Percentiles rank a stretch among this genome's conserved stretches.
Conservation (phyloP, 2,888 invertebrate genomes). For the Holacanthella duospinosa region DNA sequence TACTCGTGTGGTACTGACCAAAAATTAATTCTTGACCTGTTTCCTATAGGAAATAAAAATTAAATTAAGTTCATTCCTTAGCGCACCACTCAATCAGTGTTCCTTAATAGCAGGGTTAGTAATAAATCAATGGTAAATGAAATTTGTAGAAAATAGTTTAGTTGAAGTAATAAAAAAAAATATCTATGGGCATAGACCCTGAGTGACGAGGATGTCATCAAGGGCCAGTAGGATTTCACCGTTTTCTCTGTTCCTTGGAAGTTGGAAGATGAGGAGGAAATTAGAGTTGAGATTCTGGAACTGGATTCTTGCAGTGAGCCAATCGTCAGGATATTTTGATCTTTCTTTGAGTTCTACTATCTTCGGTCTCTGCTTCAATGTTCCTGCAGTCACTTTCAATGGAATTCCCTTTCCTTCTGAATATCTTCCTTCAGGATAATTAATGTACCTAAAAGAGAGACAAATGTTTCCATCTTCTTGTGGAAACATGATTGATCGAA, state of each 20-base stretch:
- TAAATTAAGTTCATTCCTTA: too few species aligned
- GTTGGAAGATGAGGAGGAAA: constrained; percentile 36
- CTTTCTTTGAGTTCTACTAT: constrained; percentile 32
- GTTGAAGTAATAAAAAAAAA: too few species aligned
- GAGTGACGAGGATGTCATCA: constrained; percentile 36
- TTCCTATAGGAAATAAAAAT: too few species aligned
- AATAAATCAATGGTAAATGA: too few species aligned
- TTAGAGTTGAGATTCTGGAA: constrained; percentile 33
- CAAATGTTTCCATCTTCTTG: constrained; percentile 32
- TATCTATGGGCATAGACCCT: constrained; percentile 36
- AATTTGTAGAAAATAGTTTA: too few species aligned
- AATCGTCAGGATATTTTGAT: constrained; percentile 29
- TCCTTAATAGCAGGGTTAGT: too few species aligned
- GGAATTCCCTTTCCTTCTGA: not conserved
- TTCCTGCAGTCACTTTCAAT: constrained; percentile 32
- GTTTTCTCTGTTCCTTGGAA: constrained; percentile 27
- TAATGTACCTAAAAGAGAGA: constrained; percentile 35
- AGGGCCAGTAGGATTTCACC: constrained; percentile 36
- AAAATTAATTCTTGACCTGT: too few species aligned
- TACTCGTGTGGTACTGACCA: too few species aligned
- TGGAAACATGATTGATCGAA: constrained; percentile 33
- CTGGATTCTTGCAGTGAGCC: constrained; percentile 36
- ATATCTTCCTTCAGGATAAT: constrained; percentile 23
- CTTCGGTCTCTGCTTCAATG: constrained; percentile 31
- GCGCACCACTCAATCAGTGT: too few species aligned